Evolutionary conservation across 2,888 invertebrate genomes (phyloP), one percentile per base, ranked within the genome.

Genomic region (Acronicta leporina): DNA sequence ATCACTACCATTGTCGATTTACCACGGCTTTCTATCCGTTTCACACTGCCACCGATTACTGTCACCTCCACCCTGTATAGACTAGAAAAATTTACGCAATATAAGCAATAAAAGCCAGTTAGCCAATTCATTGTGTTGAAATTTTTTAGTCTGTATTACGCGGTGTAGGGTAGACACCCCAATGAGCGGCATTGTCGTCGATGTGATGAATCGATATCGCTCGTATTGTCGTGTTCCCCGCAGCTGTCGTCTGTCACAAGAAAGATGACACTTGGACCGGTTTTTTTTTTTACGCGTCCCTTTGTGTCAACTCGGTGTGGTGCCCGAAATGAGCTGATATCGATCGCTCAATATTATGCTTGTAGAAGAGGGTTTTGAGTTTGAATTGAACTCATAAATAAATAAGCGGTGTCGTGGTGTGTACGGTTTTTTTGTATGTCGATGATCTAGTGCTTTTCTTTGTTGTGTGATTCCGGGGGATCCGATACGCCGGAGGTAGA

Each of bases 321-420:
- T 81, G 86, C 85, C 85, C 81, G 84, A 89, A 92, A 92, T 91
- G 91, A 92, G 89, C 81, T 84, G 92, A 94, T 93, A 93, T 92
- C 92, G 91, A 94, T 94, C 94, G 90, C 87, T 88, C 87, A 89
- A 90, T 90, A 91, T 90, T 89, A 86, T 87, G 84, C 86, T 83
- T 82, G 68, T 77, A 76, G 78, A 84, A 85, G 89, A 89, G 90
- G 89, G 91, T 87, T 86, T 88, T 79, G 89, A 90, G 90, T 89
- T 87, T 81, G 90, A 90, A 91, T 90, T 88, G 89, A 87, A 86
- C 90, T 91, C 92, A 91, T 93, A 93, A 92, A 93, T 93, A 93
- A 91, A 92, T 91, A 92, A 92, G 91, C 89, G 82, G 87, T 90
- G 88, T 92, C 89, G 91, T 89, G 90, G 92, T 85, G 87, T 90